Evolutionary conservation across 2,888 invertebrate species (phyloP), one percentile per base, ranked within the genome.

Genomic region (Agrotis ipsilon): DNA sequence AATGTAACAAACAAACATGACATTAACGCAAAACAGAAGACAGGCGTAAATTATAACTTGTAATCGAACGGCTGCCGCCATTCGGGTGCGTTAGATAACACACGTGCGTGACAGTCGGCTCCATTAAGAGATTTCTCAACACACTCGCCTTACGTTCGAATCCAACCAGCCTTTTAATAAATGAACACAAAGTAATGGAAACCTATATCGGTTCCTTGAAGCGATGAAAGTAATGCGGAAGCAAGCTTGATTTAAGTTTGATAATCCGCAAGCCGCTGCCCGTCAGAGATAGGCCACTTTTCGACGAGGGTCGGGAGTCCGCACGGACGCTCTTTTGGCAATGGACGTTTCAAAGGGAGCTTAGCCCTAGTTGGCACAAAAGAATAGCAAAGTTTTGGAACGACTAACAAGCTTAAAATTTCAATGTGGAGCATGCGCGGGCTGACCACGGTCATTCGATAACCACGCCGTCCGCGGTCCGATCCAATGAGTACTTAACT

Each of bases 211-310:
- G 78, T 80, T 83, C 77, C 63, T 80, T 71, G 77, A 78, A 78
- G 74, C 72, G 72, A 75, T 77, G 71, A 84, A 85, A 80, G 84
- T 85, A 88, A 85, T 81, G 82, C 81, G 84, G 78, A 79, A 80
- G 85, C 83, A 88, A 86, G 87, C 84, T 86, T 84, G 87, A 89
- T 91, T 90, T 88, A 90, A 91, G 91, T 92, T 93, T 91, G 91
- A 90, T 94, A 94, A 94, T 93, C 92, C 93, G 85, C 86, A 88
- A 90, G 89, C 91, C 89, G 91, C 89, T 91, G 92, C 87, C 91
- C 87, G 92, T 91, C 91, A 89, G 88, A 92, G 94, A 94, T 94
- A 94, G 90, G 91, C 88, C 84, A 84, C 87, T 87, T 89, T 82
- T 86, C 89, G 91, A 92, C 89, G 88, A 92, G 92, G 93, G 94